Percentiles rank a stretch among this genome's conserved stretches.
These are phyloP conservation scores for Catajapyx aquilonaris DNA, from an alignment of 1,140 invertebrate genomes.

Conservation along the genomic window DNA sequence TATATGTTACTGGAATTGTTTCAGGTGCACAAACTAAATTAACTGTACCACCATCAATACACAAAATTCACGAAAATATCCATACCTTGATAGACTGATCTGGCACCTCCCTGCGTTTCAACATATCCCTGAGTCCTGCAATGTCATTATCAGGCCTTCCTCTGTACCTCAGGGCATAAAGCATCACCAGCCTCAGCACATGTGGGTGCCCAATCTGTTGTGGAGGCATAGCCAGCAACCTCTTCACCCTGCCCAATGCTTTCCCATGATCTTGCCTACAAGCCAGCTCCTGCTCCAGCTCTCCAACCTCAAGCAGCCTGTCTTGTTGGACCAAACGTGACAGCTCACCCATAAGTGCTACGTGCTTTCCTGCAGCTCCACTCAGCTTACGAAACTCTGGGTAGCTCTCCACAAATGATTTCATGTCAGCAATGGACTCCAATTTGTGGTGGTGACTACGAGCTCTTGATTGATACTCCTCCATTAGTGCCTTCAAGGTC, in stretches of 20 bases:
- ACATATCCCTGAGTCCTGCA: constrained; percentile 41
- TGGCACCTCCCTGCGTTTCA: constrained; percentile 42
- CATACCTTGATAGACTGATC: constrained; percentile 29
- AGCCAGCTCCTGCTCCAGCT: constrained; percentile 88
- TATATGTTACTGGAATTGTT: too few relatives aligned
- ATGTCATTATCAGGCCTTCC: too few relatives aligned
- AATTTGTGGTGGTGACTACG: constrained; percentile 91
- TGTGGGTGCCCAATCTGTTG: too few relatives aligned
- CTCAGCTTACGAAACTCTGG: constrained; percentile 88
- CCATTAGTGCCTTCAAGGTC: constrained; percentile 92
- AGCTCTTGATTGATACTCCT: constrained; percentile 90
- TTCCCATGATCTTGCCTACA: constrained; percentile 80
- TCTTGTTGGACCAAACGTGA: constrained; percentile 59
- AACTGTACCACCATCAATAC: too few relatives aligned
- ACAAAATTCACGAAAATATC: background rate
- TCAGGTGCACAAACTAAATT: too few relatives aligned
- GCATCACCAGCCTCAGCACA: constrained; percentile 64
- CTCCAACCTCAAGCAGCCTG: constrained; percentile 76
- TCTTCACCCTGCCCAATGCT: too few relatives aligned
- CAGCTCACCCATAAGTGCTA: constrained; percentile 86
- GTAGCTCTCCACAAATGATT: constrained; percentile 95
- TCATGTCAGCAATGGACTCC: constrained; percentile 97
- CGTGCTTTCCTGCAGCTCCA: constrained; percentile 92
- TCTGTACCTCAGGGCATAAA: constrained; percentile 87
- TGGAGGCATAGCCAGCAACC: too few relatives aligned